Evolutionary conservation across 2,113 vertebrate genomes (phyloP).

Genomic region (Cebidichthys violaceus): DNA sequence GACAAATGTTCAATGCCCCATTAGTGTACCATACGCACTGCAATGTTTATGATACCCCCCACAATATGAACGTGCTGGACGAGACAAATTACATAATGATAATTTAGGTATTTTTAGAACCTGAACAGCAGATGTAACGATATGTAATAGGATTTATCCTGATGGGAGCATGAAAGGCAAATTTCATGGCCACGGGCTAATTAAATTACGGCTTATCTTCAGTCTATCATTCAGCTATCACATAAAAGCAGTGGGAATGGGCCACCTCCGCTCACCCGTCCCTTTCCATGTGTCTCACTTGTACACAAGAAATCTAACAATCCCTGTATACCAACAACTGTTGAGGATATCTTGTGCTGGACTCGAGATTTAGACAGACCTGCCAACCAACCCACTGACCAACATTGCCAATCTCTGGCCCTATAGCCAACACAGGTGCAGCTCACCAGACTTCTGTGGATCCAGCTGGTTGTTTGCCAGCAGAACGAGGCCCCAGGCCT

Average conservation of each 20-base stretch:
- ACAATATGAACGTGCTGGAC: background rate
- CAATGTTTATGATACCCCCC: background rate
- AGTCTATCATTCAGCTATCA: background rate
- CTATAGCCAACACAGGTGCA: background rate
- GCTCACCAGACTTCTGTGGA: slow-evolving; percentile 86
- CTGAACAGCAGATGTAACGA: background rate
- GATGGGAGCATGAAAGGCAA: background rate
- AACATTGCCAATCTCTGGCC: background rate
- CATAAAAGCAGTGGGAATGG: background rate
- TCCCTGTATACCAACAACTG: background rate
- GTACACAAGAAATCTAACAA: background rate
- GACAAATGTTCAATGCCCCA: background rate
- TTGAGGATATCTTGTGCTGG: background rate
- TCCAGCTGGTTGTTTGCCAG: slow-evolving; percentile 90
- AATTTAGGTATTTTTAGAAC: background rate
- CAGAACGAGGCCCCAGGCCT: slow-evolving; percentile 88
- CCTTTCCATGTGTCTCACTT: background rate
- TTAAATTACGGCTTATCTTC: background rate
- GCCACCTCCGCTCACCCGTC: background rate
- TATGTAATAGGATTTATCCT: background rate
- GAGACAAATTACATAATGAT: background rate
- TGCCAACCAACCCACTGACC: background rate
- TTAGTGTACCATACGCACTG: background rate
- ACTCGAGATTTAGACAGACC: background rate
- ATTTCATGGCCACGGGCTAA: background rate